Conservation (phyloP, 2,797 vertebrate species). For the Rhinoraja longicauda region DNA sequence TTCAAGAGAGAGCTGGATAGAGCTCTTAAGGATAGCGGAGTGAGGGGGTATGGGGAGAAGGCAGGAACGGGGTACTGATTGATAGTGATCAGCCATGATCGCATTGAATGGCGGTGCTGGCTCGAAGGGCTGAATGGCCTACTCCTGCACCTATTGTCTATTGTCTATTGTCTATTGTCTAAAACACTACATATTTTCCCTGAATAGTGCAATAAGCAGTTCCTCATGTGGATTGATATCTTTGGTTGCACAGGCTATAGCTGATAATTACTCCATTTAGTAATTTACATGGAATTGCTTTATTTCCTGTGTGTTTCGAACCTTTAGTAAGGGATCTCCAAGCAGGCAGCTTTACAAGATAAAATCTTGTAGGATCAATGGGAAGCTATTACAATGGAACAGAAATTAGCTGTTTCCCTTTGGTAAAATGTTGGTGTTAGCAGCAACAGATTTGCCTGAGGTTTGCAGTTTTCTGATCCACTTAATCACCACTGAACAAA, state of each 20-base stretch:
- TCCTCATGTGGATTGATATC: not conserved
- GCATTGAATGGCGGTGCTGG: too few species aligned
- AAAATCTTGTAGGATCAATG: not conserved
- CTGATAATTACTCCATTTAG: not conserved
- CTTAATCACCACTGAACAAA: not conserved
- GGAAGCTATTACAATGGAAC: not conserved
- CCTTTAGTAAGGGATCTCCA: not conserved
- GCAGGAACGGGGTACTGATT: too few species aligned
- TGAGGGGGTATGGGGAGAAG: too few species aligned
- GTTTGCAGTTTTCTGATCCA: constrained; percentile 10
- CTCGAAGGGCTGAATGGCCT: too few species aligned
- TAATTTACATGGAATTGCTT: not conserved
- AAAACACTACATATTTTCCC: not conserved
- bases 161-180: too few species aligned
- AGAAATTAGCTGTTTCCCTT: not conserved
- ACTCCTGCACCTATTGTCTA: too few species aligned
- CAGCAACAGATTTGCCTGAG: not conserved
- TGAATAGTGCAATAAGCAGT: not conserved
- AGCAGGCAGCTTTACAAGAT: not conserved
- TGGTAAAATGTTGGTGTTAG: not conserved
- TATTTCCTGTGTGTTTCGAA: not conserved
- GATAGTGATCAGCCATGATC: too few species aligned
- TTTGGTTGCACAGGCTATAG: not conserved
- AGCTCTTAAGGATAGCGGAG: too few species aligned
- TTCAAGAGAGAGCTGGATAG: too few species aligned